These are phyloP conservation scores for Rotaria magnacalcarata DNA, from an alignment of 2,888 invertebrate species.

Conservation along the genomic window DNA sequence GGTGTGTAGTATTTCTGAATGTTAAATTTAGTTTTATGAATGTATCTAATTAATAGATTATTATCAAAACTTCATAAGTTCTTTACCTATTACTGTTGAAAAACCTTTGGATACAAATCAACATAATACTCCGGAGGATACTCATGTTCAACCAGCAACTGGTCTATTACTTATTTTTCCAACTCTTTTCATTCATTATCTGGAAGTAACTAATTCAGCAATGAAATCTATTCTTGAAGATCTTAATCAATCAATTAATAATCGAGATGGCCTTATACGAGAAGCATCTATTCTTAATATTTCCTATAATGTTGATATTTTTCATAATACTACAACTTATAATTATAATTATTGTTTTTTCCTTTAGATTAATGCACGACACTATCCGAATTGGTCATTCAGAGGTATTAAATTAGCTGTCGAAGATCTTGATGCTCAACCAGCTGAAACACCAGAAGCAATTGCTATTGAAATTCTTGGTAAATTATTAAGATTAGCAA, in stretches of 20 bases:
- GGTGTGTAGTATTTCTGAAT: background rate
- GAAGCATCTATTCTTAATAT: constrained; percentile 25
- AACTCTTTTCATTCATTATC: constrained; percentile 22
- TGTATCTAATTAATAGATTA: background rate
- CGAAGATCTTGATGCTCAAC: constrained; percentile 30
- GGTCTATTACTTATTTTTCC: constrained; percentile 27
- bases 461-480: background rate
- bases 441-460: background rate
- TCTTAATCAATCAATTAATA: background rate
- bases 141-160: background rate
- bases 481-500: background rate
- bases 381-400: constrained; percentile 11
- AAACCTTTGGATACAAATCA: background rate
- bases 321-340: background rate
- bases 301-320: background rate
- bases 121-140: background rate
- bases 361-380: background rate
- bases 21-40: no score
- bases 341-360: background rate
- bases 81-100: background rate
- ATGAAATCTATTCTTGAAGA: background rate
- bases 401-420: constrained; percentile 34
- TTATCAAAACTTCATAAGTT: background rate
- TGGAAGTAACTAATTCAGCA: background rate
- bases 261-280: background rate